Evolutionary conservation across 2,797 vertebrate genomes (phyloP).

Genomic region (Notamacropus eugenii): DNA sequence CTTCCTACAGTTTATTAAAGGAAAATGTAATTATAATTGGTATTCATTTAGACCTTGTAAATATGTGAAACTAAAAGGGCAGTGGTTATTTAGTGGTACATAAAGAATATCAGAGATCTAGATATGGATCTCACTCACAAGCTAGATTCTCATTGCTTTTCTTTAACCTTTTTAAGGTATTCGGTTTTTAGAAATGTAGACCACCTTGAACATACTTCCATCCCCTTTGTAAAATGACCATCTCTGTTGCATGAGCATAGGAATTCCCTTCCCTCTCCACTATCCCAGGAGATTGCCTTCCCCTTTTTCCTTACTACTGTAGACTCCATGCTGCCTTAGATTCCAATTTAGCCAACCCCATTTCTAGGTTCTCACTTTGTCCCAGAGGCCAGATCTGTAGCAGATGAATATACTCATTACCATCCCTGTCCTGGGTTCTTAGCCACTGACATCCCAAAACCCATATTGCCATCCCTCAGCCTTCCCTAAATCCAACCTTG

Average conservation of each 20-base stretch:
- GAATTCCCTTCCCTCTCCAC: neutral
- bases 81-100: neutral
- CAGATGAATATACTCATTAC: neutral
- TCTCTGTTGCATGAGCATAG: neutral
- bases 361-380: neutral
- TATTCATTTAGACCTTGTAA: neutral
- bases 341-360: neutral
- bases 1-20: neutral
- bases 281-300: neutral
- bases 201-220: neutral
- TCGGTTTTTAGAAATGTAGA: neutral
- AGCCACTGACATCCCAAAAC: neutral
- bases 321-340: neutral
- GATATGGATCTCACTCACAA: neutral
- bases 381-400: rapidly evolving
- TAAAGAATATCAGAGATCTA: neutral
- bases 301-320: neutral
- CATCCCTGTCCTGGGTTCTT: neutral
- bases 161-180: neutral
- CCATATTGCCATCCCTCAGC: neutral
- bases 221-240: neutral
- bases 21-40: neutral
- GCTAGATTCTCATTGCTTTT: neutral
- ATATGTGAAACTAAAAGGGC: neutral
- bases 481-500: neutral